Base-by-base conservation (phyloP, 35 echinoderm and acorn worm genomes). In the Heliocidaris tuberculata region DNA sequence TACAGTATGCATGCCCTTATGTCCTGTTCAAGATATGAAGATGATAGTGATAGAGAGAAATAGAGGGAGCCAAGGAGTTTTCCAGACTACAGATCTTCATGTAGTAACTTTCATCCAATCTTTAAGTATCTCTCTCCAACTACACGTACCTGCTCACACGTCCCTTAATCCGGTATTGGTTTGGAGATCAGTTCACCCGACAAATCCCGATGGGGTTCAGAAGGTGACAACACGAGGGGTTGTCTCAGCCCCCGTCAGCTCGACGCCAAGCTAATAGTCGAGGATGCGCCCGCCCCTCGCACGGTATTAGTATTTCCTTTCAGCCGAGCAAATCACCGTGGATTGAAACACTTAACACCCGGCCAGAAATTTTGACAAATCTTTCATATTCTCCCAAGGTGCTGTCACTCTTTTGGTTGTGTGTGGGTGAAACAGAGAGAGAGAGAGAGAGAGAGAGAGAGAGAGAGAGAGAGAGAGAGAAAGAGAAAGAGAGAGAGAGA, bases 291-390 rank as follows among this genome's bases (percentile, higher is more conserved):
- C 86, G 86, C 86, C 86, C 86, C 86, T 88, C 31, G 47, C 47
- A 88, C 31, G 86, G 86, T 48, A 88, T 88, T 88, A 88, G 86
- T 88, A 88, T 88, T 88, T 88, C 86, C 86, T 88, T 88, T 88
- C 86, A 48, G 86, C 86, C 15, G 86, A 32, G 86, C 86, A 88
- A 48, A 48, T 88, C 86, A 48, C 86, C 31, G 86, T 42, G 86
- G 86, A 88, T 88, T 88, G 86, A 88, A 88, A 88, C 86, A 88
- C 86, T 88, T 88, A 88, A 88, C 86, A 88, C 86, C 86, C 86
- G 47, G 86, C 86, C 86, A 32, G 47, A 48, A 88, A 42, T 88
- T 48, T 88, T 48, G 86, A 88, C 86, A 88, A 88, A 88, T 88
- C 86, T 88, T 48, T 88, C 86, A 88, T 48, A 88, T 42, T 88